Evolutionary conservation across 2,888 invertebrate genomes (phyloP).

Genomic region (Synergus itoensis): DNA sequence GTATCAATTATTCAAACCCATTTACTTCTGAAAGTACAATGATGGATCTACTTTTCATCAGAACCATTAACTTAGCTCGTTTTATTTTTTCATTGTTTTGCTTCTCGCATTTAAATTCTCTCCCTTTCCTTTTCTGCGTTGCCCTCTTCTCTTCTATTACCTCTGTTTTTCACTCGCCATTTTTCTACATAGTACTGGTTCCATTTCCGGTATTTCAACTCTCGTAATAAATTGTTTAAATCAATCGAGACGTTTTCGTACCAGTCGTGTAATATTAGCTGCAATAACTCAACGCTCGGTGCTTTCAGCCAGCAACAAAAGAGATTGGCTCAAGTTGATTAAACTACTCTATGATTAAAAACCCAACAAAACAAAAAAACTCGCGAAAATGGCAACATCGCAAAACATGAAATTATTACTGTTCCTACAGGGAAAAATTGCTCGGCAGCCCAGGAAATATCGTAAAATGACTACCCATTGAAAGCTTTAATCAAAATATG

Average conservation of each 20-base stretch:
- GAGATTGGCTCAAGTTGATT: constrained; percentile 32
- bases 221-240: constrained; percentile 46
- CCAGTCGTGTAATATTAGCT: constrained; percentile 35
- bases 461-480: not conserved
- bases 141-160: constrained; percentile 1
- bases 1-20: not conserved
- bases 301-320: constrained; percentile 14
- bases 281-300: constrained; percentile 24
- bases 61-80: not conserved
- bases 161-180: constrained; percentile 28
- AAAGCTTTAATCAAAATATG: constrained; percentile 32
- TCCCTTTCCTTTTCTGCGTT: not conserved
- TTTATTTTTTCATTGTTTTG: constrained; percentile 15
- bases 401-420: constrained; percentile 26
- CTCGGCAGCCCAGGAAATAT: constrained; percentile 21
- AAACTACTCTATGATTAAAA: constrained; percentile 40
- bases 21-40: not conserved
- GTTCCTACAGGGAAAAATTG: constrained; percentile 6
- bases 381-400: not conserved
- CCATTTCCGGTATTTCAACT: constrained; percentile 44
- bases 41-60: constrained; percentile 2
- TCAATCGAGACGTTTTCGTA: constrained; percentile 39
- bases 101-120: constrained; percentile 8
- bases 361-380: constrained; percentile 8
- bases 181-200: constrained; percentile 10